phyloP scores from a whole-genome alignment of 2,888 invertebrate genomes.

The Apotomis betuletana region DNA sequence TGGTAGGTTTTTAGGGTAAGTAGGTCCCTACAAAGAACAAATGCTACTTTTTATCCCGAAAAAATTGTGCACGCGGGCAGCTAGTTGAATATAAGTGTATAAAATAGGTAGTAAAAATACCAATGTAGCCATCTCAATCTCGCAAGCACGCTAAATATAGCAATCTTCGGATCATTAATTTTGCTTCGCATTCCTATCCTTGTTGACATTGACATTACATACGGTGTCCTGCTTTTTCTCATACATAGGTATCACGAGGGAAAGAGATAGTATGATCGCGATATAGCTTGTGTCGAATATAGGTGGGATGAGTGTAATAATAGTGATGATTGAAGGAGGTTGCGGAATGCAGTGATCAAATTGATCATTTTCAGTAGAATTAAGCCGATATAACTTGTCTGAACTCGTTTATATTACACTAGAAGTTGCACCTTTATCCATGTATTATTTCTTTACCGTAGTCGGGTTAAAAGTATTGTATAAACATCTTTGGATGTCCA shows the following conservation, averaged over 20 bases:
- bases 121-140: slow-evolving; percentile 1
- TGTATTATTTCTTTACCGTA: too few species aligned
- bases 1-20: too few species aligned
- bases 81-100: too few species aligned
- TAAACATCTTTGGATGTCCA: too few species aligned
- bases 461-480: too few species aligned
- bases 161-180: slow-evolving; percentile 25
- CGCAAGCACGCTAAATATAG: slow-evolving; percentile 10
- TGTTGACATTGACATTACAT: not conserved
- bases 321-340: not conserved
- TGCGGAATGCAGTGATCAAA: slow-evolving; percentile 9
- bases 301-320: not conserved
- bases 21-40: too few species aligned
- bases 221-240: not conserved
- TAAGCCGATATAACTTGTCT: too few species aligned
- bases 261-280: not conserved
- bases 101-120: not conserved
- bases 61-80: too few species aligned
- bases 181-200: slow-evolving; percentile 26
- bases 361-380: not conserved
- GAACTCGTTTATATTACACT: too few species aligned
- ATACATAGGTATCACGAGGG: not conserved
- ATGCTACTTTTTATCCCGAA: too few species aligned
- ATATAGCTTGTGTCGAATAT: not conserved
- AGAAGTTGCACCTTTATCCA: too few species aligned